Evolutionary conservation across 35 echinoderm and acorn worm species (phyloP), one percentile per base, ranked within the genome.

Genomic region (Ptychodera flava): DNA sequence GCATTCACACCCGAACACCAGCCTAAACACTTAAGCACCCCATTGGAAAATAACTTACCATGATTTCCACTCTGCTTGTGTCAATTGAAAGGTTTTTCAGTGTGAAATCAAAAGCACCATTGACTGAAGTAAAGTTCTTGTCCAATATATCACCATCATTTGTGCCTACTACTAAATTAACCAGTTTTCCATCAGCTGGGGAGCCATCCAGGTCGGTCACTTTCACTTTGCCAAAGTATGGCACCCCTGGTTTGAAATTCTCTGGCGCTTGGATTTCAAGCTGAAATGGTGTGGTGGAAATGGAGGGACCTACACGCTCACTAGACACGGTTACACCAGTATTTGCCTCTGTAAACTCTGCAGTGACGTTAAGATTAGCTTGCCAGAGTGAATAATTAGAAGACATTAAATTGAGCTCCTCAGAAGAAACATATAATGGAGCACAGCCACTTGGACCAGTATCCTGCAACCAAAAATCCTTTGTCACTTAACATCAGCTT

Each of bases 201-300:
- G 76, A 78, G 16, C 81, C 92, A 85, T 94, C 92, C 0, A 89
- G 92, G 33, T 88, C 37, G 36, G 85, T 94, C 35, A 93, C 92
- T 15, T 81, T 83, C 33, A 97, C 95, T 92, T 88, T 87, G 80
- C 95, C 95, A 80, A 52, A 88, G 82, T 79, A 97, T 32, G 95
- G 91, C 30, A 97, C 38, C n/a, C 95, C 95, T 84, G 92, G 89
- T 31, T 97, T 97, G 82, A 88, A 97, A 14, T 76, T 82, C 15
- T 86, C 85, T 6, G 89, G 89, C 14, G 89, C 78, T 15, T 87
- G 83, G 78, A 97, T 89, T 77, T 82, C 35, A 1, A 97, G 31
- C 0, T 35, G 16, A 30, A 91, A 88, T 0, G 91, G 83, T 0
- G 32, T 77, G 28, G 87, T 53, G 35, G 87, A 64, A 33, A 89